Evolutionary conservation across 2,888 invertebrate species (phyloP).

Genomic region (Xanthorhoe spadicearia): DNA sequence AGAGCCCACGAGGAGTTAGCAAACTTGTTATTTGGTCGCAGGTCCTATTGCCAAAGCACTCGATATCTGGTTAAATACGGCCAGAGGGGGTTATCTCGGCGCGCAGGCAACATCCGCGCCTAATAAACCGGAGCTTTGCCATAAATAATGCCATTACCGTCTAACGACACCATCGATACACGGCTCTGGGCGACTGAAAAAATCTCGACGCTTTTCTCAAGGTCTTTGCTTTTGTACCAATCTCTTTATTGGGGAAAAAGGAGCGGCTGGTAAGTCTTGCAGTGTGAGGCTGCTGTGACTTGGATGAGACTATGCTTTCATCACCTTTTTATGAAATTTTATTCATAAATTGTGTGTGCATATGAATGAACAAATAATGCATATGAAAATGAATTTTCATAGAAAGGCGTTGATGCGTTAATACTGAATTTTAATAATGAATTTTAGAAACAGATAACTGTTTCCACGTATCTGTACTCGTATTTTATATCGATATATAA

Average conservation of each 20-base stretch:
- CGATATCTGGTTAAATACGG: conserved; percentile 7
- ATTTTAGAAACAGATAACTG: no score
- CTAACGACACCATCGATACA: conserved; percentile 31
- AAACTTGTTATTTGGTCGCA: not conserved
- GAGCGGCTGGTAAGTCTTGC: not conserved
- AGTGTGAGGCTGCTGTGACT: no score
- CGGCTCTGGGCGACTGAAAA: conserved; percentile 7
- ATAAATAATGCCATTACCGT: conserved; percentile 36
- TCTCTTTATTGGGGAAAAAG: not conserved
- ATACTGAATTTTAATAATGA: no score
- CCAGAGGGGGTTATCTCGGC: conserved; percentile 11
- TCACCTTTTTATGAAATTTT: no score
- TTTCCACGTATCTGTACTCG: no score
- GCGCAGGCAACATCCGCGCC: conserved; percentile 13
- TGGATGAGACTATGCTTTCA: no score
- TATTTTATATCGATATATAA: not conserved
- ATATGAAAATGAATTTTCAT: no score
- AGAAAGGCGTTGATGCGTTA: no score
- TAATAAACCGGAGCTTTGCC: conserved; percentile 14
- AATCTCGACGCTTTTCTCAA: conserved; percentile 18
- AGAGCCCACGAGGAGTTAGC: not conserved
- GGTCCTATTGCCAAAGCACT: conserved; percentile 4
- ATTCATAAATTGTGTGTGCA: no score
- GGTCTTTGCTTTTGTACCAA: not conserved
- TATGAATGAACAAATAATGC: no score